Evolutionary conservation across 2,113 vertebrate genomes (phyloP).

Genomic region (Coptodon rendalli): DNA sequence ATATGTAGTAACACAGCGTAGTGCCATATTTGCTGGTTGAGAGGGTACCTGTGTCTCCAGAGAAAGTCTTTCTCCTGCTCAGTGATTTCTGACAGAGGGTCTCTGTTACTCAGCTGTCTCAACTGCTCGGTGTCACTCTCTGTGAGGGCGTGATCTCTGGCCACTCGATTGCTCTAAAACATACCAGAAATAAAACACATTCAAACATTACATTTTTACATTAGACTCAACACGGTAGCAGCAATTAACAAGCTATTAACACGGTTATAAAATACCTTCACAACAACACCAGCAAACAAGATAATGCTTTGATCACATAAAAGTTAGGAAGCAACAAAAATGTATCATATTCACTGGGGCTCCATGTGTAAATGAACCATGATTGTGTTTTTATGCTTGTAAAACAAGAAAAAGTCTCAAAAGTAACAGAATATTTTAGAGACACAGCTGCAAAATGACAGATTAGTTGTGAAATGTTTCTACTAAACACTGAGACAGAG

Average conservation of each 20-base stretch:
- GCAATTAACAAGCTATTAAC: not conserved
- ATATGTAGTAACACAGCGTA: not conserved
- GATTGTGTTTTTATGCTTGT: not conserved
- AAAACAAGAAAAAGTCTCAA: not conserved
- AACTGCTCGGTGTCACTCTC: conserved; percentile 92
- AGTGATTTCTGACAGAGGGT: conserved; percentile 97
- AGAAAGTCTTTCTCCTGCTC: conserved; percentile 98
- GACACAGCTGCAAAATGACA: not conserved
- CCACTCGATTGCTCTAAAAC: conserved; percentile 87
- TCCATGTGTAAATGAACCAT: not conserved
- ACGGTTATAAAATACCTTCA: not conserved
- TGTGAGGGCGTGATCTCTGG: conserved; percentile 88
- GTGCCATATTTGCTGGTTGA: not conserved
- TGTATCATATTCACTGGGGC: not conserved
- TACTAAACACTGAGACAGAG: not conserved
- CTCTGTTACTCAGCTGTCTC: conserved; percentile 87
- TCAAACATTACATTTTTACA: not conserved
- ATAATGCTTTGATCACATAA: not conserved
- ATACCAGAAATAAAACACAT: conserved; percentile 9
- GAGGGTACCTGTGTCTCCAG: conserved; percentile 88
- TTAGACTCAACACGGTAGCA: not conserved
- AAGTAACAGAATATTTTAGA: not conserved
- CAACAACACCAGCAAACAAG: not conserved
- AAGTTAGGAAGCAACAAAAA: not conserved
- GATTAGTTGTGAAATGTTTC: not conserved